Percentiles rank a stretch among this genome's conserved stretches.
These are phyloP conservation scores for Heteronetta atricapilla DNA, from an alignment of 2,113 vertebrate genomes.

Conservation along the genomic window DNA sequence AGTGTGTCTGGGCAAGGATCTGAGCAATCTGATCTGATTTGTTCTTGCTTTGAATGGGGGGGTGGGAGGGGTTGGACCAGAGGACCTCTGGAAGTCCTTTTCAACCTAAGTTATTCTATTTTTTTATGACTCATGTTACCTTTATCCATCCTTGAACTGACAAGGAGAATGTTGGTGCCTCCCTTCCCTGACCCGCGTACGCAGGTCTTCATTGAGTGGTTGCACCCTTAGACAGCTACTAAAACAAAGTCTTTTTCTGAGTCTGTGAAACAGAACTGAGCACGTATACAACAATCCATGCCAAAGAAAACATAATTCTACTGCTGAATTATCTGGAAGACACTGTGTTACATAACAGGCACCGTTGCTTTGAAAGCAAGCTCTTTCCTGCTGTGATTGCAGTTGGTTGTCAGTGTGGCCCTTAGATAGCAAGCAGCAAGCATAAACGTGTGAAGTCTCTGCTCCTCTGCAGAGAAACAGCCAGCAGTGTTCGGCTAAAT, in stretches of 20 bases:
- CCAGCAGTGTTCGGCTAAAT: neutral
- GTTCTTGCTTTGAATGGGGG: neutral
- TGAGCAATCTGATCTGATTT: neutral
- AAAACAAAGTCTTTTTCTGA: neutral
- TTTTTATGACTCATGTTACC: neutral
- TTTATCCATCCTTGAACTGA: neutral
- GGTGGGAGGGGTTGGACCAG: neutral
- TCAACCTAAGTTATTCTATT: neutral
- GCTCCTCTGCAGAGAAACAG: neutral
- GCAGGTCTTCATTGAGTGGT: neutral
- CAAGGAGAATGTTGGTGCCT: neutral
- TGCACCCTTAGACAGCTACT: neutral
- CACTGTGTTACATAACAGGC: neutral
- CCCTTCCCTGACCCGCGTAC: neutral
- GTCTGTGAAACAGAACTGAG: neutral
- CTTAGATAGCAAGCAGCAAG: neutral
- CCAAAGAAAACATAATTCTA: neutral
- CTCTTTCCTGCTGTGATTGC: neutral
- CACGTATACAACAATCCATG: neutral
- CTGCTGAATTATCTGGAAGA: neutral
- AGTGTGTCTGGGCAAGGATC: neutral
- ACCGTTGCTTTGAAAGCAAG: neutral
- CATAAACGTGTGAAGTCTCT: neutral
- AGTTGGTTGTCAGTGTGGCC: neutral
- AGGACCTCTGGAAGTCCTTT: neutral